phyloP scores from a whole-genome alignment of 1,140 invertebrate species.

The Thalassaphorura encarpata region DNA sequence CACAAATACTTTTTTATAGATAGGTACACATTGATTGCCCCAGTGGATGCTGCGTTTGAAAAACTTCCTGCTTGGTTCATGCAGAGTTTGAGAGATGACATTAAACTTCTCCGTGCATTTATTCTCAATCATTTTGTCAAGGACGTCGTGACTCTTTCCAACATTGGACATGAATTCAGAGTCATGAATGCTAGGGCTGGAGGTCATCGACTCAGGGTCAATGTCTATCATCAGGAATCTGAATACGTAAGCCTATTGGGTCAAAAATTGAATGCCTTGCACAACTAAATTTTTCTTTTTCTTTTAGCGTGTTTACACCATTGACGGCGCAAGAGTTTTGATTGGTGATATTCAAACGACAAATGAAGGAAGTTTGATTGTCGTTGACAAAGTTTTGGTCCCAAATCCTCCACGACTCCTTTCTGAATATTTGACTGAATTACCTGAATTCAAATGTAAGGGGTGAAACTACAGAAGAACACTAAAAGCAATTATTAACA shows the following conservation, averaged over 20 bases:
- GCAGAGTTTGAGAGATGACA: conserved; percentile 14
- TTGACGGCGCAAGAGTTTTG: conserved; percentile 21
- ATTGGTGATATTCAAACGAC: conserved; percentile 18
- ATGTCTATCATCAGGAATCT: conserved; percentile 15
- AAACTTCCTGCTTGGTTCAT: conserved; percentile 21
- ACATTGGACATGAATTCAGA: conserved; percentile 17
- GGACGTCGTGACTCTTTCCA: conserved; percentile 10
- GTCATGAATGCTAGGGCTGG: conserved; percentile 22
- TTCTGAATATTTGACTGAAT: conserved; percentile 17
- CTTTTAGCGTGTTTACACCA: conserved; percentile 20
- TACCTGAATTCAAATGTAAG: conserved; percentile 22
- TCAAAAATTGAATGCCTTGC: neutral
- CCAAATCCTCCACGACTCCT: conserved; percentile 17
- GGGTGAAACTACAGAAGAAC: no score
- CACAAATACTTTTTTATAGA: conserved; percentile 10
- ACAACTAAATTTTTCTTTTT: neutral
- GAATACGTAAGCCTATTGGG: conserved; percentile 23
- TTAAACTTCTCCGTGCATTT: conserved; percentile 18
- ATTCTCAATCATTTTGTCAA: conserved; percentile 26
- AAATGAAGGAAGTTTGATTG: conserved; percentile 16
- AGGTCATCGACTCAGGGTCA: conserved; percentile 18
- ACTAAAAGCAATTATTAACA: no score
- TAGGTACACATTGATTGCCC: conserved; percentile 29
- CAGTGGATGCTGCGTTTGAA: conserved; percentile 25
- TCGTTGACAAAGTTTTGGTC: conserved; percentile 25